Percentiles rank a stretch among this genome's conserved stretches.
Conservation (phyloP, 2,797 vertebrate genomes). For the Enteromius argenteus region DNA sequence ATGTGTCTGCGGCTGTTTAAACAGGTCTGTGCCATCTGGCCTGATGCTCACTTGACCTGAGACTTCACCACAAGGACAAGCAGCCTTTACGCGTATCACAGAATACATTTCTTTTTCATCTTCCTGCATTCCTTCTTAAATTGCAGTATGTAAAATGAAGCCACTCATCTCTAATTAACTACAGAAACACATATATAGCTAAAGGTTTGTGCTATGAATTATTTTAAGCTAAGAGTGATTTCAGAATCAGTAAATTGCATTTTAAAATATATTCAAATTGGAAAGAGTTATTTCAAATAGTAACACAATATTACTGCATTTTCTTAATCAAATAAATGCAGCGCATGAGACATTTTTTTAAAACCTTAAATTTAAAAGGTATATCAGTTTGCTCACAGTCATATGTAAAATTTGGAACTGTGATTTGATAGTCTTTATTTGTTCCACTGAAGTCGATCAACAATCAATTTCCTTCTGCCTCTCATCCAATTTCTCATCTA, state of each 20-base stretch:
- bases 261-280: neutral
- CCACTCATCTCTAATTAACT: neutral
- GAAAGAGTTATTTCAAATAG: neutral
- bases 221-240: neutral
- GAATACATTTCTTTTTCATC: neutral
- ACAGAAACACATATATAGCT: neutral
- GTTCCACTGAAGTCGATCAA: slow-evolving; percentile 36
- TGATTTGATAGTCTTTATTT: slow-evolving; percentile 41
- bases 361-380: neutral
- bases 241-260: neutral
- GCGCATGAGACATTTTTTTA: neutral
- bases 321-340: neutral
- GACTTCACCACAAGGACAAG: slow-evolving; percentile 33
- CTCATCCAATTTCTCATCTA: slow-evolving; percentile 42
- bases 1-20: slow-evolving; percentile 52
- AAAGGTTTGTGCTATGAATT: neutral
- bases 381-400: neutral
- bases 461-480: slow-evolving; percentile 41
- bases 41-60: slow-evolving; percentile 52
- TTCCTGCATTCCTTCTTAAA: neutral
- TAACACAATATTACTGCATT: neutral
- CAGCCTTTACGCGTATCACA: neutral
- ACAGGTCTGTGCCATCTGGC: slow-evolving; percentile 60
- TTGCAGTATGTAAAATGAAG: neutral
- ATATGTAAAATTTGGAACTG: neutral